Conservation (phyloP, 1,140 invertebrate genomes). For the Drosophila novamexicana region DNA sequence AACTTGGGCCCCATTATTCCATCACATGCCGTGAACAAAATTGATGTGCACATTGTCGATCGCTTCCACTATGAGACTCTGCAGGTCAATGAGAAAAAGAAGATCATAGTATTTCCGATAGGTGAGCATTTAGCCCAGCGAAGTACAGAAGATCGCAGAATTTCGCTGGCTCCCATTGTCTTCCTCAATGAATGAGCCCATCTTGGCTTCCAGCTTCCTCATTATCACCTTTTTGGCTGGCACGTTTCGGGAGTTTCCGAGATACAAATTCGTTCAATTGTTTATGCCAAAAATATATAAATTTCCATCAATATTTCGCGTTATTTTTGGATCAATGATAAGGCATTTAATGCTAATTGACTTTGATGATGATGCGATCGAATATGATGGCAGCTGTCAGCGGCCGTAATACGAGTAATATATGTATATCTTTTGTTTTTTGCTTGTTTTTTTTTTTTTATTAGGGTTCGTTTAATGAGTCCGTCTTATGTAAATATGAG, state of each 20-base stretch:
- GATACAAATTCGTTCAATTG: constrained; percentile 26
- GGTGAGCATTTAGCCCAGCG: constrained; percentile 8
- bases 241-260: constrained; percentile 19
- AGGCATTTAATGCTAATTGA: constrained; percentile 66
- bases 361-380: constrained; percentile 49
- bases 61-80: constrained; percentile 71
- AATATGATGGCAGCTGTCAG: constrained; percentile 76
- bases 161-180: constrained; percentile 17
- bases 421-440: constrained; percentile 33
- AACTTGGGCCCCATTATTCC: constrained; percentile 22
- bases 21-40: not conserved
- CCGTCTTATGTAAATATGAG: constrained; percentile 53
- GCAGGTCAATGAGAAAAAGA: constrained; percentile 25
- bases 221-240: not conserved
- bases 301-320: constrained; percentile 46
- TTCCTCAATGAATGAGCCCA: constrained; percentile 40
- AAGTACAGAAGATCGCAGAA: not conserved
- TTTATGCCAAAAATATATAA: constrained; percentile 41
- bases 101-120: constrained; percentile 69
- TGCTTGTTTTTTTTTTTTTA: constrained; percentile 26
- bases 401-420: constrained; percentile 52
- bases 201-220: constrained; percentile 23
- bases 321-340: constrained; percentile 60
- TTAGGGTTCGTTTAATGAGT: constrained; percentile 42
- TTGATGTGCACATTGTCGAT: constrained; percentile 16